Evolutionary conservation across 2,888 invertebrate genomes (phyloP), one percentile per base, ranked within the genome.

Genomic region (Morinoia aosen): DNA sequence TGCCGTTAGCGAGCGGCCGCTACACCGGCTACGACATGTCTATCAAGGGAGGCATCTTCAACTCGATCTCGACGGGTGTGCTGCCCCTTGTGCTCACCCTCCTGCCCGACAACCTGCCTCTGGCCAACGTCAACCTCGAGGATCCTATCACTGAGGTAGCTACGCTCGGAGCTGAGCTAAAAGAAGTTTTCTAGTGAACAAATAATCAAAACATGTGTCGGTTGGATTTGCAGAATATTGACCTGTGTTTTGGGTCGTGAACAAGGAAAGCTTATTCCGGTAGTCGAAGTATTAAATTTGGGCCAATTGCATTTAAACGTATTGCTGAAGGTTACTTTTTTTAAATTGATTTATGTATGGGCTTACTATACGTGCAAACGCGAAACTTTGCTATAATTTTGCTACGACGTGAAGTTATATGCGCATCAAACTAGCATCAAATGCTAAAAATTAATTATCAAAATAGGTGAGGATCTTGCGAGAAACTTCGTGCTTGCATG

Each of bases 11-110:
- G 0, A 98, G 98, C 88, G 98, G 98, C 48, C 98, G 98, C 97
- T 98, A 98, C 97, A 97, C 98, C 0, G 98, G 98, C 95, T 99
- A 99, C 97, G 98, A 99, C 0, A 99, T 99, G 97, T 98, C 98
- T 0, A 98, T 98, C 97, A 98, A 98, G 95, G 98, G 98, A 0
- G 99, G 98, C 0, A 98, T 98, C 14, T 98, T 98, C 97, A 98
- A 98, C 96, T 98, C 98, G 97, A 98, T 98, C 0, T 98, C 98
- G 0, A 98, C 98, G 88, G 98, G 98, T 7, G 98, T 98, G 5
- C 97, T 98, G 95, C 98, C 98, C 12, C 98, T 98, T 95, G 98
- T 99, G 97, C 98, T 98, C 56, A 98, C 98, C 88, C 98, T 98
- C 98, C 98, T 98, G 97, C 98, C 98, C 61, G 98, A 98, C 56